phyloP scores from a whole-genome alignment of 2,113 vertebrate genomes.

The Aegotheles bennettii region DNA sequence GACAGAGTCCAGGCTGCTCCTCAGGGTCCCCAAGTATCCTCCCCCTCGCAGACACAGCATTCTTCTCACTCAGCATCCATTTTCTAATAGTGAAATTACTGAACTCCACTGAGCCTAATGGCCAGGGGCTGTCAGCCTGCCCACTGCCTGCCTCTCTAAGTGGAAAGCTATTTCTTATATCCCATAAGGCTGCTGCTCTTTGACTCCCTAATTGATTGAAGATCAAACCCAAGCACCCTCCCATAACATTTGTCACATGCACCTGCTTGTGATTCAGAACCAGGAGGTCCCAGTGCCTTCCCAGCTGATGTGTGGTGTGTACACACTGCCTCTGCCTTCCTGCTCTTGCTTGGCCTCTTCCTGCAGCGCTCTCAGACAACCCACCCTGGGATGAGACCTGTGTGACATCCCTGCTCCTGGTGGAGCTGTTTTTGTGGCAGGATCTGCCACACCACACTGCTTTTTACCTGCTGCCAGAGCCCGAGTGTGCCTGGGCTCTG shows the following conservation, averaged over 20 bases:
- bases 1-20: not conserved
- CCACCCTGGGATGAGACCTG: not conserved
- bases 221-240: not conserved
- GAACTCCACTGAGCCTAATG: not conserved
- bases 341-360: not conserved
- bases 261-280: not conserved
- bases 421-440: not conserved
- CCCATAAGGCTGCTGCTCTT: slow-evolving; percentile 40
- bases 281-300: not conserved
- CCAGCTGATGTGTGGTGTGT: not conserved
- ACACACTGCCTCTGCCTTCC: not conserved
- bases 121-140: not conserved
- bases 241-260: not conserved
- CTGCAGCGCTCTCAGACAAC: not conserved
- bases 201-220: slow-evolving; percentile 38
- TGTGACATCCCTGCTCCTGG: not conserved
- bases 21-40: not conserved
- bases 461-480: not conserved
- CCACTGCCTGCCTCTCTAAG: slow-evolving; percentile 7
- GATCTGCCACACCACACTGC: not conserved
- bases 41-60: not conserved
- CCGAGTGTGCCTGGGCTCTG: not conserved
- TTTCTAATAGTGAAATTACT: not conserved
- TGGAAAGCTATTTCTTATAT: slow-evolving; percentile 8
- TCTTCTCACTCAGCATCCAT: not conserved